Base-by-base conservation (phyloP, 2,113 vertebrate genomes). In the Oreochromis aureus region DNA sequence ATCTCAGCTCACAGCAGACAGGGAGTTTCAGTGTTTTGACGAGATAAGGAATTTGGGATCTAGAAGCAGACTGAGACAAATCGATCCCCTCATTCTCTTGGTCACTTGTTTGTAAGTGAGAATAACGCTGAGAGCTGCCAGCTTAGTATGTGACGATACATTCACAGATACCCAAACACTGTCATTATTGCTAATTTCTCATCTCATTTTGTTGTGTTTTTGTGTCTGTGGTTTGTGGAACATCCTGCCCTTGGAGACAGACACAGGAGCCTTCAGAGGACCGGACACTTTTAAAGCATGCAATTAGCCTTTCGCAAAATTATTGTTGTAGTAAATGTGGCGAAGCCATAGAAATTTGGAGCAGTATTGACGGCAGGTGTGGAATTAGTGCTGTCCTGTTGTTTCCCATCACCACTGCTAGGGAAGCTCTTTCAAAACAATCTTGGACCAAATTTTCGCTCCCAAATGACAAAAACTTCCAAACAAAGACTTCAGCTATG, bases 11-110 rank as follows among this genome's bases (percentile, higher is more conserved):
- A 61, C 86, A 89, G 86, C 93, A 89, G 91, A 87, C 84, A 69
- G 93, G 93, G 93, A 93, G 86, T 89, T 94, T 86, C 87, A 93
- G 92, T 96, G 95, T 94, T 95, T 91, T 63, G 41, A 80, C 81
- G 89, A 92, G 95, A 96, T 96, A 96, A 96, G 95, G 80, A 90
- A 87, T 88, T 87, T 94, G 86, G 88, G 86, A 86, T 92, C 73
- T 92, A 92, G 93, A 86, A 89, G 90, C 82, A 51, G 79, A 81
- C 87, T 92, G 93, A 93, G 84, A 94, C 93, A 89, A 95, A 95
- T 90, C 92, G 87, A 96, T 95, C 93, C 81, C 66, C 84, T 94
- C 89, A 88, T 93, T 94, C 89, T 89, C 56, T 91, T 36, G 71
- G 88, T 91, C 80, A 81, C 88, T 93, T 83, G 86, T 92, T 95